A percentile compares a stretch with the other conserved stretches of the same genome.
These are phyloP conservation scores for Drosophila gunungcola DNA, from an alignment of 1,140 invertebrate genomes.

Conservation along the genomic window DNA sequence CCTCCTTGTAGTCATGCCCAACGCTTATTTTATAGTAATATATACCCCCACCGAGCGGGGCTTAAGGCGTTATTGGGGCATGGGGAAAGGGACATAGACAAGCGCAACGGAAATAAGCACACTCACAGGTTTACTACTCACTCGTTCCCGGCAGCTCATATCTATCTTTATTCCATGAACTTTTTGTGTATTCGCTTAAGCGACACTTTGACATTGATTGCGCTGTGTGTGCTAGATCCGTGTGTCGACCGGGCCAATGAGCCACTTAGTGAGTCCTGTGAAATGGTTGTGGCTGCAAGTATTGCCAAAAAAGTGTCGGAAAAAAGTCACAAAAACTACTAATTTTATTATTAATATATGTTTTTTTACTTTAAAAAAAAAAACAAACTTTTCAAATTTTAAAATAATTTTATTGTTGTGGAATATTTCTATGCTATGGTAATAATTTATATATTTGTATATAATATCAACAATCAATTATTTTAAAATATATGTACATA, in stretches of 20 bases:
- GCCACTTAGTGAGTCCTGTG: constrained; percentile 13
- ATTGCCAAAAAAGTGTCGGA: background rate
- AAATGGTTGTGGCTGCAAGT: background rate
- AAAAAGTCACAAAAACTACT: background rate
- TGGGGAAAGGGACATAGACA: constrained; percentile 18
- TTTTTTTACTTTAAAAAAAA: no score
- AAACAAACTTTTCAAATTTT: no score
- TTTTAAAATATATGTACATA: background rate
- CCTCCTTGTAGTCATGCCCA: constrained; percentile 40
- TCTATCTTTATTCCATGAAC: constrained; percentile 44
- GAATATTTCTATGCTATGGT: no score
- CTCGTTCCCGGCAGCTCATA: constrained; percentile 26
- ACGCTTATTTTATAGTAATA: constrained; percentile 69
- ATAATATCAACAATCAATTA: background rate
- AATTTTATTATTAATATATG: no score
- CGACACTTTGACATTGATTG: constrained; percentile 68
- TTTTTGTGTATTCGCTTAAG: constrained; percentile 48
- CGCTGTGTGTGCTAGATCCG: constrained; percentile 21
- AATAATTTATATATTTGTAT: background rate
- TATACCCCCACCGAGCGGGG: constrained; percentile 46
- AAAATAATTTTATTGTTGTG: no score
- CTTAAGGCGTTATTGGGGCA: constrained; percentile 42
- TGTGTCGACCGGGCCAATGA: constrained; percentile 29
- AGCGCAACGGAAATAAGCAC: constrained; percentile 54
- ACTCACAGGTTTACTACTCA: constrained; percentile 22